Percentiles rank a stretch among this genome's conserved stretches.
phyloP scores from a whole-genome alignment of 2,113 vertebrate genomes.

The Phaethon lepturus region DNA sequence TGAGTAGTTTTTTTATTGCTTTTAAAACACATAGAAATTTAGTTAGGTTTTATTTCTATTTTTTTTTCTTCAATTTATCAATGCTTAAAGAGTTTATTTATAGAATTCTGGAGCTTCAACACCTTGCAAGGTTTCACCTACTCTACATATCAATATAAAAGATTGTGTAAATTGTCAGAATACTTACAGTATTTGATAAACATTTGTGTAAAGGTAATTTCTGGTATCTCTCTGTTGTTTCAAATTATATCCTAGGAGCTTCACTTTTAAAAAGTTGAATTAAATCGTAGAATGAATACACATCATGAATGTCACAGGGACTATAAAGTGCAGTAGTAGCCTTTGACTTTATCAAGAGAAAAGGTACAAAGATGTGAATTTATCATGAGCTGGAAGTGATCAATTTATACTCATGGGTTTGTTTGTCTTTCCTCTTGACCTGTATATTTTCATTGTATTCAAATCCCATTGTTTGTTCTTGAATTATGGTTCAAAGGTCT shows the following conservation, averaged over 20 bases:
- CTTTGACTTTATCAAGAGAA: neutral
- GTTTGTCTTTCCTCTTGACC: neutral
- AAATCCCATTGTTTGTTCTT: neutral
- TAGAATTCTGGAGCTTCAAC: neutral
- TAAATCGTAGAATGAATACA: neutral
- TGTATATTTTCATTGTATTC: neutral
- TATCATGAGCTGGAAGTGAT: neutral
- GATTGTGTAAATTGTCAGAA: neutral
- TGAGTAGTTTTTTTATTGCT: conserved; percentile 25
- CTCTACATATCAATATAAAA: neutral
- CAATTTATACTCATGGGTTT: neutral
- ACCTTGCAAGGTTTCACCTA: neutral
- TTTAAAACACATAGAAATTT: neutral
- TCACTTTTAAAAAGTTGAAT: neutral
- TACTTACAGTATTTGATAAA: neutral
- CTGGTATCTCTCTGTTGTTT: neutral
- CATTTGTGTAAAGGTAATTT: neutral
- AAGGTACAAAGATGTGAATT: neutral
- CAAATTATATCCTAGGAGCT: neutral
- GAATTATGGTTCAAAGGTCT: neutral
- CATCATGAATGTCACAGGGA: neutral
- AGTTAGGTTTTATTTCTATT: neutral
- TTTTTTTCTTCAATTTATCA: neutral
- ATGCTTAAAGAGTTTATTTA: neutral
- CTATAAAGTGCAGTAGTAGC: neutral